A percentile compares a stretch with the other conserved stretches of the same genome.
phyloP scores from a whole-genome alignment of 2,888 invertebrate genomes.

The Drepanosiphum platanoidis region DNA sequence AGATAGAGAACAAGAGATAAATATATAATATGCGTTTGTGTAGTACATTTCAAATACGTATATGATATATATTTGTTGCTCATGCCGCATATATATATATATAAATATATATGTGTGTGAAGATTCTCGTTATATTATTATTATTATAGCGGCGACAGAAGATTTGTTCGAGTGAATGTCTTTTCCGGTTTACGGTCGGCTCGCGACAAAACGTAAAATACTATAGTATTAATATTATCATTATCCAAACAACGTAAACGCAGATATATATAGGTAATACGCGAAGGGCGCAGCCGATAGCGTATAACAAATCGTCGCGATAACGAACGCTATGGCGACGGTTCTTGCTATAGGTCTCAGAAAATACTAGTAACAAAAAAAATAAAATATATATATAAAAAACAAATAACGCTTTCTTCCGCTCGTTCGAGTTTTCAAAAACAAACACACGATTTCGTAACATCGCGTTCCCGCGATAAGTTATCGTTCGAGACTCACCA shows the following conservation, averaged over 20 bases:
- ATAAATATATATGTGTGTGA: no score
- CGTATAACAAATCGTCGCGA: not conserved
- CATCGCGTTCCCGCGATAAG: not conserved
- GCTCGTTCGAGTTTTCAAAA: not conserved
- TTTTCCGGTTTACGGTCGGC: not conserved
- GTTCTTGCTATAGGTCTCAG: not conserved
- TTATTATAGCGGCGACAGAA: not conserved
- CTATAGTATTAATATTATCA: not conserved
- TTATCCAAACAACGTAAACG: not conserved
- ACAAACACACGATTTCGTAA: not conserved
- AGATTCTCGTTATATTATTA: not conserved
- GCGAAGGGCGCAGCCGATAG: not conserved
- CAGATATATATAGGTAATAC: not conserved
- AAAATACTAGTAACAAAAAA: not conserved
- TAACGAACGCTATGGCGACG: not conserved
- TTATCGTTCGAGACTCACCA: not conserved
- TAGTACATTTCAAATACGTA: not conserved
- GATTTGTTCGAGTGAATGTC: not conserved
- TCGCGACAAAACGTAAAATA: not conserved
- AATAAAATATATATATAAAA: not conserved
- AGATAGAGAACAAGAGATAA: not conserved
- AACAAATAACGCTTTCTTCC: not conserved
- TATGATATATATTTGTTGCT: not conserved
- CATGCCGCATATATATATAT: no score
- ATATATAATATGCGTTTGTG: not conserved